Conservation (phyloP, 2,113 vertebrate genomes). For the Burhinus oedicnemus region DNA sequence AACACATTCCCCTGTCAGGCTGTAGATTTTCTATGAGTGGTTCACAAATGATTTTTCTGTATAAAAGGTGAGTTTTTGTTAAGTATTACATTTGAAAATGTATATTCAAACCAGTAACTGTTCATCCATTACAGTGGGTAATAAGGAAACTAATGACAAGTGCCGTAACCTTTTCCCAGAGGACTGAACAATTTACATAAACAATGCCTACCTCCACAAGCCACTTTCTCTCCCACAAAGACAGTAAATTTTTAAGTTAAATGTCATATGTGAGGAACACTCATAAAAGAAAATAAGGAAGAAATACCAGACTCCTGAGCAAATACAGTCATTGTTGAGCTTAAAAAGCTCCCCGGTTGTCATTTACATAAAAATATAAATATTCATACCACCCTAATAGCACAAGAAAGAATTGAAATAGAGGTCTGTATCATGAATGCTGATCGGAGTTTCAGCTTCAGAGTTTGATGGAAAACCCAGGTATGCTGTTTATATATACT, state of each 20-base stretch:
- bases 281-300: background rate
- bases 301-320: background rate
- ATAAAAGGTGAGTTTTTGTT: background rate
- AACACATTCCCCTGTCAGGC: background rate
- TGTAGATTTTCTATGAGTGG: background rate
- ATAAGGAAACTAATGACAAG: constrained; percentile 10
- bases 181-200: constrained; percentile 16
- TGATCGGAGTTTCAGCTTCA: background rate
- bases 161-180: background rate
- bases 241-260: background rate
- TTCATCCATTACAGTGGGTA: background rate
- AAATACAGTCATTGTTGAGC: background rate
- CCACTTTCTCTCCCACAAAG: background rate
- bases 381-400: background rate
- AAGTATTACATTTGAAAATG: background rate
- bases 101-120: background rate
- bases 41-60: background rate
- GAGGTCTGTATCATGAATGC: background rate
- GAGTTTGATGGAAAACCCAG: background rate
- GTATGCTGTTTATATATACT: background rate
- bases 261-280: background rate
- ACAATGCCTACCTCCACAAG: background rate
- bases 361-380: background rate
- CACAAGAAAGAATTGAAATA: background rate
- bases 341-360: background rate